phyloP scores from a whole-genome alignment of 2,888 invertebrate genomes.

The Apotomis turbidana region DNA sequence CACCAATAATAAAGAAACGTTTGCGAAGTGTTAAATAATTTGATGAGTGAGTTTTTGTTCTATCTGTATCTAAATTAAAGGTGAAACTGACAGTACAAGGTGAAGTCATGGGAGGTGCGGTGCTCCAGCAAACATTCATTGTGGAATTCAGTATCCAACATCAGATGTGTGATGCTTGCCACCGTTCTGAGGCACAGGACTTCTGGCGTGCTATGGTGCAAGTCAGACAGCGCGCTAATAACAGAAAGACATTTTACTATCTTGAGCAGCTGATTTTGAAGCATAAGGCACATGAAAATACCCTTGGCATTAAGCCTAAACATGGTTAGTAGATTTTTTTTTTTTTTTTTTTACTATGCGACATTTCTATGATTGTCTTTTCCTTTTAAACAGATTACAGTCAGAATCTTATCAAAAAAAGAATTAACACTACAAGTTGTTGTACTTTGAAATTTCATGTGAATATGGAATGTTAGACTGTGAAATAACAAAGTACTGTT shows the following conservation, averaged over 20 bases:
- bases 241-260: slow-evolving; percentile 98
- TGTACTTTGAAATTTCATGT: too few species aligned
- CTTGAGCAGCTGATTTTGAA: slow-evolving; percentile 98
- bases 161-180: slow-evolving; percentile 99
- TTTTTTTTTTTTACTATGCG: too few species aligned
- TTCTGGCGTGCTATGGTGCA: slow-evolving; percentile 98
- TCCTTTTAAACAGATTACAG: too few species aligned
- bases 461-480: too few species aligned
- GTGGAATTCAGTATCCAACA: slow-evolving; percentile 96
- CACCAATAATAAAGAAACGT: too few species aligned
- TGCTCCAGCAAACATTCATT: slow-evolving; percentile 96
- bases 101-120: slow-evolving; percentile 95
- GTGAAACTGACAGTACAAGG: slow-evolving; percentile 97
- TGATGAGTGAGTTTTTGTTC: too few species aligned
- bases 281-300: slow-evolving; percentile 95
- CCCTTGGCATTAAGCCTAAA: slow-evolving; percentile 93
- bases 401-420: too few species aligned
- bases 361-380: too few species aligned
- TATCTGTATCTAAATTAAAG: slow-evolving; percentile 58
- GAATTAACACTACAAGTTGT: too few species aligned
- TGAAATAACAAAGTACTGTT: too few species aligned
- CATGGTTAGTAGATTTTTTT: slow-evolving; percentile 82
- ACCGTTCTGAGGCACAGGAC: slow-evolving; percentile 98
- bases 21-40: too few species aligned
- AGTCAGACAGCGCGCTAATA: slow-evolving; percentile 93